Conservation (phyloP, 2,113 vertebrate genomes). For the Drymodes brunneopygia region DNA sequence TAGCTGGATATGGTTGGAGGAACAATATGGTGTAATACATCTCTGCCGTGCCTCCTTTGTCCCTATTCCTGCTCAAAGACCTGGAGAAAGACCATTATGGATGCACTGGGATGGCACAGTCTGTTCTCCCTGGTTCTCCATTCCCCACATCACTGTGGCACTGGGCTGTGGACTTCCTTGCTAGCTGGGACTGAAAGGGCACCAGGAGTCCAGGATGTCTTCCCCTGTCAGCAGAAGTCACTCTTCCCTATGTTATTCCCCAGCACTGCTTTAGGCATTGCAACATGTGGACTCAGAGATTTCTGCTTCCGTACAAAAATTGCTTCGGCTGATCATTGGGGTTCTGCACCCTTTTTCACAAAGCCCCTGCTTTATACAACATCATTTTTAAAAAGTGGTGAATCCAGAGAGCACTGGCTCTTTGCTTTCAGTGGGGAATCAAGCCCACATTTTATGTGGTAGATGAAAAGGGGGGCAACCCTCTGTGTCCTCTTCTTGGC, state of each 20-base stretch:
- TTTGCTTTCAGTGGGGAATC: not conserved
- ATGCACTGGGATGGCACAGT: not conserved
- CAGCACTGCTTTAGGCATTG: not conserved
- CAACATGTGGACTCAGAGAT: not conserved
- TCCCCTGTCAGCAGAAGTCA: not conserved
- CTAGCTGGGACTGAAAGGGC: not conserved
- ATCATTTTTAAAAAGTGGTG: not conserved
- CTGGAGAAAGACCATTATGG: not conserved
- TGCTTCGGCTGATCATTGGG: not conserved
- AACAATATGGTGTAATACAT: not conserved
- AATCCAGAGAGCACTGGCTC: not conserved
- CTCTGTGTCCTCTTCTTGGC: not conserved
- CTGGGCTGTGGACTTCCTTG: not conserved
- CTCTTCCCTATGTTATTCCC: not conserved
- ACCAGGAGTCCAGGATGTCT: not conserved
- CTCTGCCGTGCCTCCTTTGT: not conserved
- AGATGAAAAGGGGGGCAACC: not conserved
- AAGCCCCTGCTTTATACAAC: not conserved
- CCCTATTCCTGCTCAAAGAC: not conserved
- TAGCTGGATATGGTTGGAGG: not conserved
- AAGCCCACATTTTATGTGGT: not conserved
- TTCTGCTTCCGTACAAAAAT: not conserved
- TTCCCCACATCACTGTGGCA: fast-evolving
- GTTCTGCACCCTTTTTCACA: not conserved
- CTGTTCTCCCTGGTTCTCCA: not conserved